Base-by-base conservation (phyloP, 1,140 invertebrate species). In the Drosophila ananassae region DNA sequence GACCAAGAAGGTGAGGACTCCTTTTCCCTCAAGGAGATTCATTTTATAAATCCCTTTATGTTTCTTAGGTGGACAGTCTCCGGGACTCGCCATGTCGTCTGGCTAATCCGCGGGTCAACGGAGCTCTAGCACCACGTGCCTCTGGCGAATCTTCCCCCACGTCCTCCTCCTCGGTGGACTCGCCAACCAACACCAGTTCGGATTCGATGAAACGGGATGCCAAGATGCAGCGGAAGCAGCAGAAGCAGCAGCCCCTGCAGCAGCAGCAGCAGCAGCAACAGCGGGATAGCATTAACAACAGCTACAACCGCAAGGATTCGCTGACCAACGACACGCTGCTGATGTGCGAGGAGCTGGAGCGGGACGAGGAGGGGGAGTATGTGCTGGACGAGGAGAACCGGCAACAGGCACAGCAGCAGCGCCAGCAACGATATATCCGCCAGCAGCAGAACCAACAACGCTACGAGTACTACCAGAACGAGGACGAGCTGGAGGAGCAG, bases 1-100 rank as follows among this genome's bases (percentile, higher is more conserved):
- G 75, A 94, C 95, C 82, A 95, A 95, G 81, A 95, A 95, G 90
- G 93, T 95, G 5, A 47, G 4, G 5, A 21, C 2, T 6, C 5
- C 9, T 17, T 17, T 17, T 17, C 1, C 17, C 9, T 7, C 1
- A 21, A 21, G 10, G 2, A 8, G 13, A 8, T 21, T 13, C 0
- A 37, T 4, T 37, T 37, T 5, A n/a, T n/a, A 64, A 32, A 41
- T 30, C 2, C 4, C 17, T 0, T 37, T 32, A 22, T 24, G 7
- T 39, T 53, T 39, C 67, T 5, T 28, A 93, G 93, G 90, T 93
- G 57, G 93, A 93, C 68, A 93, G 92, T 59, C 87, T 92, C 64
- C 87, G 93, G 32, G 93, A 93, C 73, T 91, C 91, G 32, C 90
- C 90, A 21, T 80, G 77, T 48, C 85, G 90, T 46, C 53, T 77